Evolutionary conservation across 2,797 vertebrate species (phyloP), one percentile per base, ranked within the genome.

Genomic region (Miichthys miiuy): DNA sequence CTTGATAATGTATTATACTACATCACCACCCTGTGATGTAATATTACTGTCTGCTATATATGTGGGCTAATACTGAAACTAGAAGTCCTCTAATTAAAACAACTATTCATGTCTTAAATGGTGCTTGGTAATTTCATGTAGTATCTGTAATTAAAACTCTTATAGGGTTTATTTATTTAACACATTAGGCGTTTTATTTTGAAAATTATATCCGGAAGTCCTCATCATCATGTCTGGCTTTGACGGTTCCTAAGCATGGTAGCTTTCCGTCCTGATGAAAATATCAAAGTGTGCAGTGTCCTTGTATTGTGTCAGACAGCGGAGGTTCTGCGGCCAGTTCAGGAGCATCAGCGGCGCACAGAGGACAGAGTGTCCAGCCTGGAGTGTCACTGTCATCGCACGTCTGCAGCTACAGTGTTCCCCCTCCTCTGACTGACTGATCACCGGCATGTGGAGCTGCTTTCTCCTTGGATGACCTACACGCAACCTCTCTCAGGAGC

Each of bases 401-500:
- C 70, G 42, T 68, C 27, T 76, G 66, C 25, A 84, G 10, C 20
- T 56, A 48, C 41, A 54, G 62, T 6, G 41, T 21, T 9, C 18
- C 27, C 68, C 0, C 38, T 18, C 27, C 57, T 3, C 25, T 42
- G 1, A 25, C 30, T 13, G 60, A 21, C 68, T 25, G 80, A 62
- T 58, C 79, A 68, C 84, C 65, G 58, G 80, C 84, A 56, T 73
- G 78, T 68, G 86, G 66, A 82, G 79, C 81, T 17, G 82, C 64
- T 77, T 83, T 94, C 91, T 93, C 93, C 94, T 95, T 94, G 94
- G 89, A 80, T 91, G 93, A 94, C 92, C 93, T 94, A 88, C 91
- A 91, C 87, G n/a, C 79, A 72, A 74, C 83, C 80, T 74, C 58
- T 78, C 20, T 0, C 56, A 46, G 66, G 46, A 77, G 82, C 82